Evolutionary conservation across 2,888 invertebrate genomes (phyloP), one percentile per base, ranked within the genome.

Genomic region (Bugula neritina): DNA sequence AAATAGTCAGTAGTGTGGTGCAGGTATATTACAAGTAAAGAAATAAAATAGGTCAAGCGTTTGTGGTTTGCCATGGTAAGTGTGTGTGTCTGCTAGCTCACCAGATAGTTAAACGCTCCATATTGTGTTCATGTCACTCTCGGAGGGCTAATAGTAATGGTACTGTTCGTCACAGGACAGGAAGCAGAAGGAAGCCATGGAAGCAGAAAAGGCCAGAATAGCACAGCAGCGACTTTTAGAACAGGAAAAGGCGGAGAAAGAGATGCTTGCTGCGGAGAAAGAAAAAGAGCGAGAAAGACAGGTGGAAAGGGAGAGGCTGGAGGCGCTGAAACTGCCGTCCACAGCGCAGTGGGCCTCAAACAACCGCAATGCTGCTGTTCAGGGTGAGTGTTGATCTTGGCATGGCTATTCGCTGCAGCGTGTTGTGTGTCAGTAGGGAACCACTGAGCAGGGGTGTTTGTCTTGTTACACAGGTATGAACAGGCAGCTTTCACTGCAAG

Each of bases 281-380:
- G 74, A 73, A 71, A 73, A 76, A 72, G 74, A 74, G 69, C 69
- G 70, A 17, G 72, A 69, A 72, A 75, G 75, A 72, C 73, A 75
- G 71, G 84, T 84, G 73, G 82, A 83, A 75, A 85, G 83, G 72
- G 84, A 78, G 75, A 74, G 76, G 72, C 76, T 77, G 31, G 69
- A 72, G 31, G 63, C 63, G 10, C n/a, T 63, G 31, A 21, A 63
- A 63, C 31, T 63, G 2, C 63, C 63, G 27, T 63, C 63, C 31
- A 63, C 63, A 31, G 63, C 63, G 10, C 63, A 63, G 27, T 63
- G 63, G 63, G 63, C 63, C 13, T 63, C 63, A 10, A 10, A 5
- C 3, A 17, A 5, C 3, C 43, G 43, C 10, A 43, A 17, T 43
- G 43, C 43, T 10, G 43, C 10, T 10, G 5, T 17, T 10, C 43